Evolutionary conservation across 37 sponge, comb jelly and placozoan genomes (phyloP), one percentile per base, ranked within the genome.

Genomic region (Spongia lamella): DNA sequence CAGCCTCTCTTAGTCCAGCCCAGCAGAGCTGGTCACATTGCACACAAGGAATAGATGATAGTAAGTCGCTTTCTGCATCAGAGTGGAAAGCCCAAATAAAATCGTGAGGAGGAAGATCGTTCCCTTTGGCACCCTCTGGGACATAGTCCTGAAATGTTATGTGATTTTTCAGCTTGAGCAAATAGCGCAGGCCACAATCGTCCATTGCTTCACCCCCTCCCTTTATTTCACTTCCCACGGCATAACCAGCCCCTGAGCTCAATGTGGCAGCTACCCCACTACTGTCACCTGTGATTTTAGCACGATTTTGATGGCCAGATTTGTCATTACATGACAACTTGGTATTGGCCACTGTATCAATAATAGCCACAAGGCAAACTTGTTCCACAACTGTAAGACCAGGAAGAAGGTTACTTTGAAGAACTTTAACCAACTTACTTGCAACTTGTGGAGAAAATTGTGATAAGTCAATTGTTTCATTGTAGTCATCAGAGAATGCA

Each of bases 81-180:
- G 96, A 95, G 57, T 97, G 98, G 54, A 95, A 97, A 16, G 95
- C 98, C 98, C 98, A 97, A 17, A 92, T 81, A 55, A 91, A 84
- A 56, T 89, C 90, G 13, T 65, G 43, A 3, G 95, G 72, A 3
- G 88, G 16, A 33, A 96, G 65, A 1, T 34, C 66, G 24, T 63
- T 54, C 1, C 76, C 30, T 24, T 51, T 34, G 7, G 84, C 79
- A 29, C 32, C 72, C 47, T 64, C 29, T 0, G 90, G 84, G 7
- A 89, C 60, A 20, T 82, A 82, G 32, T 79, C 51, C 5, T 80
- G 68, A 33, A 86, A 75, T 7, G 81, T 60, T 53, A 56, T 63
- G 56, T 78, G 83, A 56, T 82, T 82, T 19, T 81, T 82, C 56
- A 94, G 75, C 1, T 90, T 81, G 22, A 94, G 71, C 9, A 91